phyloP scores from a whole-genome alignment of 2,888 invertebrate species.

The Mallateleia sp. region DNA sequence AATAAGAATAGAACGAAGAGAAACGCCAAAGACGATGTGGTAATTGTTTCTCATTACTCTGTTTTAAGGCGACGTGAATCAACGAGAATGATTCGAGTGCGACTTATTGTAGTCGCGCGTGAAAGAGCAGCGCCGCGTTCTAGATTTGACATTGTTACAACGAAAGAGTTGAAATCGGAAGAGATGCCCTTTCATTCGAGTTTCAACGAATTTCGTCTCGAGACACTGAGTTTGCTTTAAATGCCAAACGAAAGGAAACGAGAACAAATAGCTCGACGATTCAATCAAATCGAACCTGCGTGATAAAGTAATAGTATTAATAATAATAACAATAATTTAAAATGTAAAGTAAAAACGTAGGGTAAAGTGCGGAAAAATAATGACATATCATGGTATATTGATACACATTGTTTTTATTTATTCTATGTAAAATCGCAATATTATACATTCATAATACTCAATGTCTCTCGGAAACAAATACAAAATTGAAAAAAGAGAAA shows the following conservation, averaged over 20 bases:
- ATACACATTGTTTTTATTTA: conserved; percentile 76
- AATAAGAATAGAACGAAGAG: conserved; percentile 75
- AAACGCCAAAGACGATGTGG: conserved; percentile 72
- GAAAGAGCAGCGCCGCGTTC: conserved; percentile 63
- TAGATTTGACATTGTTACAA: conserved; percentile 53
- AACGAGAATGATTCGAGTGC: conserved; percentile 64
- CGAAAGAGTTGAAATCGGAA: conserved; percentile 73
- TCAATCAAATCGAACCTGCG: neutral
- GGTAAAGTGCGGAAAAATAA: conserved; percentile 67
- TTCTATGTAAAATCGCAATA: conserved; percentile 78
- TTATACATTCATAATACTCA: conserved; percentile 79
- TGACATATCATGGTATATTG: conserved; percentile 60
- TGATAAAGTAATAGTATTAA: conserved; percentile 9
- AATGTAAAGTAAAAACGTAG: no score
- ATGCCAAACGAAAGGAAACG: conserved; percentile 43
- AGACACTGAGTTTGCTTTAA: conserved; percentile 73
- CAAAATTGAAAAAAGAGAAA: conserved; percentile 77
- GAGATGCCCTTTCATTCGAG: conserved; percentile 67
- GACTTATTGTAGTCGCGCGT: conserved; percentile 46
- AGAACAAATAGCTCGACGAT: conserved; percentile 13
- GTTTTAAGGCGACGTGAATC: conserved; percentile 68
- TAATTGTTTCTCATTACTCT: conserved; percentile 62
- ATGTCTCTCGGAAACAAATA: conserved; percentile 76
- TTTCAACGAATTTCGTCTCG: conserved; percentile 54
- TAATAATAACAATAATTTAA: neutral